Evolutionary conservation across 35 echinoderm and acorn worm species (phyloP), one percentile per base, ranked within the genome.

Genomic region (Strongylocentrotus purpuratus): DNA sequence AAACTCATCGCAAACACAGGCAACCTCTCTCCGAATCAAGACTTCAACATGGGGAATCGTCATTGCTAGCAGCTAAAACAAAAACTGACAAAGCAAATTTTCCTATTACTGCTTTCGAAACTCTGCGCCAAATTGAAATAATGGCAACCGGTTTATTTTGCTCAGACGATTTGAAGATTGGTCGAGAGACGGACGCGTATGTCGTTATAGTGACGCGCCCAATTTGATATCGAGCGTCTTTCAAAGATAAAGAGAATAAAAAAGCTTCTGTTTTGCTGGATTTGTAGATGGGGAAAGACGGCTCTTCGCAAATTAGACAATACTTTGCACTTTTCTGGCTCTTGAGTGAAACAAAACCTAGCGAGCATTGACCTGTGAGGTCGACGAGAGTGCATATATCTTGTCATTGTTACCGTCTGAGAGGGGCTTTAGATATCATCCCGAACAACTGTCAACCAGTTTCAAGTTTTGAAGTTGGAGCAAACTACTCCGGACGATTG

Each of bases 241-340:
- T 78, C 2, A 6, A 4, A 78, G 10, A 55, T 55, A 55, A 55
- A 55, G 50, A 2, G 50, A 55, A 55, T 55, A 55, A 55, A 55
- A 55, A 2, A 10, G 5, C 50, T 78, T 78, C 20, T 78, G 22
- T 78, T 78, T 78, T n/a, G 7, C 65, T 28, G 65, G 65, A 78
- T 78, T 78, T 78, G 65, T 28, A 78, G 65, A n/a, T 78, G 65
- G 65, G 28, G 65, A 28, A 59, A 78, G 65, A 78, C 65, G 65
- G 65, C 65, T 78, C 65, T 78, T 78, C 22, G 22, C 25, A 78
- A 78, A 78, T 78, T 78, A 78, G 65, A 78, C 65, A 28, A 78
- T 78, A 78, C 65, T 78, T 78, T 78, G 65, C 22, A 78, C 65
- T 78, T 78, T 78, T 78, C 22, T 78, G 65, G n/a, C 65, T 78